Percentiles rank a stretch among this genome's conserved stretches.
phyloP scores from a whole-genome alignment of 2,888 invertebrate species.

The Xestia xanthographa region DNA sequence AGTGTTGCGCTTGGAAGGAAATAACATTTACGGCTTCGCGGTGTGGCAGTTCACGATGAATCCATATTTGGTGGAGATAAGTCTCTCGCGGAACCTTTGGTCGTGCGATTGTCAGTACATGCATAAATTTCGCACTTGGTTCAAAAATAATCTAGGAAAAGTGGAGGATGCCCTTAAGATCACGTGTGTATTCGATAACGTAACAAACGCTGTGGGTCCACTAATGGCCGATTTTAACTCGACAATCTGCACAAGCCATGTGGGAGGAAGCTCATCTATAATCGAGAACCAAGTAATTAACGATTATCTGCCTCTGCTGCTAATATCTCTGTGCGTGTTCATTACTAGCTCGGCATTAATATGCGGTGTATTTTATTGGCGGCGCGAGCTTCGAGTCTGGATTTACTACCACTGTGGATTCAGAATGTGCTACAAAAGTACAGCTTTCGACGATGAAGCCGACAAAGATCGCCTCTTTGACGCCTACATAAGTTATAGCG shows the following conservation, averaged over 20 bases:
- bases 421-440: conserved; percentile 96
- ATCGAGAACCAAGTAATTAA: conserved; percentile 95
- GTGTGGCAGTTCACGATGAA: conserved; percentile 96
- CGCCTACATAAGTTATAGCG: conserved; percentile 98
- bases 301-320: conserved; percentile 94
- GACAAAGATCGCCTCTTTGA: conserved; percentile 97
- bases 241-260: conserved; percentile 93
- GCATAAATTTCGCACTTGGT: conserved; percentile 94
- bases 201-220: conserved; percentile 93
- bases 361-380: conserved; percentile 95
- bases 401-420: conserved; percentile 96
- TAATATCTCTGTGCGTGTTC: conserved; percentile 95
- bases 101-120: conserved; percentile 97
- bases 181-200: conserved; percentile 94
- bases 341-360: conserved; percentile 94
- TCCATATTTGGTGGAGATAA: conserved; percentile 96
- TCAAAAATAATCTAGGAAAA: conserved; percentile 94
- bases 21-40: conserved; percentile 95
- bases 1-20: conserved; percentile 96
- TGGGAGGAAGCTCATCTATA: conserved; percentile 93
- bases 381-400: conserved; percentile 96
- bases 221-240: conserved; percentile 94
- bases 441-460: conserved; percentile 94
- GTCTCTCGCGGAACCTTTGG: conserved; percentile 96
- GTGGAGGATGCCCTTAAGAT: conserved; percentile 95